phyloP scores from a whole-genome alignment of 2,888 invertebrate species.

The Drosophila pseudotakahashii region DNA sequence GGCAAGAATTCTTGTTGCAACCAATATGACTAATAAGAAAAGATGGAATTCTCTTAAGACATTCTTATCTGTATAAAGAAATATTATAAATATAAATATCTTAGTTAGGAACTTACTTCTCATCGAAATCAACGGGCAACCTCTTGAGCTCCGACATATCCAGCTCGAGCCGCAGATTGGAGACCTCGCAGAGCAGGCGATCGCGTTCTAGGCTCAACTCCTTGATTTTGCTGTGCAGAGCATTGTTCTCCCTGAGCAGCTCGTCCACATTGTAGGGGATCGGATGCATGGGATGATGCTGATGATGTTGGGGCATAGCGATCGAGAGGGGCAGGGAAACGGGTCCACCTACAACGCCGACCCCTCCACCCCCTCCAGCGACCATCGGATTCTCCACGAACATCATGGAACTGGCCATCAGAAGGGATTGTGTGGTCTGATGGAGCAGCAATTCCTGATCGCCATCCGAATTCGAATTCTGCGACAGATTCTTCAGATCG shows the following conservation, averaged over 20 bases:
- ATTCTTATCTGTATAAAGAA: not conserved
- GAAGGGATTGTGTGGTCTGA: conserved; percentile 82
- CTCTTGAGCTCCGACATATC: conserved; percentile 84
- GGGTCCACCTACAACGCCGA: conserved; percentile 14
- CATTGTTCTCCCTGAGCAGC: conserved; percentile 81
- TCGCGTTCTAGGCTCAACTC: conserved; percentile 83
- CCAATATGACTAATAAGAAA: not conserved
- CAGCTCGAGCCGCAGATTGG: conserved; percentile 83
- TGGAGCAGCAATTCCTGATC: conserved; percentile 70
- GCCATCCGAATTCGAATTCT: conserved; percentile 39
- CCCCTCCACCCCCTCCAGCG: not conserved
- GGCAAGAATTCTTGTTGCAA: not conserved
- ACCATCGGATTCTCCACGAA: conserved; percentile 46
- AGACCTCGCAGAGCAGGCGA: conserved; percentile 83
- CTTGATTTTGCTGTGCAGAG: conserved; percentile 80
- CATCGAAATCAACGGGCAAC: conserved; percentile 78
- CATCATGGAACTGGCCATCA: conserved; percentile 82
- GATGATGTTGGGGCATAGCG: not conserved
- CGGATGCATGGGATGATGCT: not conserved
- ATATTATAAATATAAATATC: not conserved
- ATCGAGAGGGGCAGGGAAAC: conserved; percentile 9
- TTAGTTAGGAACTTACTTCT: conserved; percentile 78
- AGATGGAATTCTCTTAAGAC: not conserved
- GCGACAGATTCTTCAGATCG: conserved; percentile 66
- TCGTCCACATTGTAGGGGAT: conserved; percentile 76